These are phyloP conservation scores for Drosophila subquinaria DNA, from an alignment of 2,888 invertebrate species.

Conservation along the genomic window DNA sequence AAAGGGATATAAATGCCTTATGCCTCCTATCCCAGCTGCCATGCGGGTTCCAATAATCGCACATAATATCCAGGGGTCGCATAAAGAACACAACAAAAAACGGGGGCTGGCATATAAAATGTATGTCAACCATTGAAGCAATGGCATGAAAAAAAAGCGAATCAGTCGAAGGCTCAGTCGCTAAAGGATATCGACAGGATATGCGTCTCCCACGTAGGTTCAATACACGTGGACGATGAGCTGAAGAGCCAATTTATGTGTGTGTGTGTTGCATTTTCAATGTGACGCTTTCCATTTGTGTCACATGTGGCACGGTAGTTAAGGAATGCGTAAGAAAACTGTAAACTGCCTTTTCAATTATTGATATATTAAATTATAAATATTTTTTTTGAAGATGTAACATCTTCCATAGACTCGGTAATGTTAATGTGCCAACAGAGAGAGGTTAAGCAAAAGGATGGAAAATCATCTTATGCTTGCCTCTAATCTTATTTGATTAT, in stretches of 20 bases:
- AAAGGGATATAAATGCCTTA: conserved; percentile 62
- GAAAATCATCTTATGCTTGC: too few species aligned
- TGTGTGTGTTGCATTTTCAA: conserved; percentile 18
- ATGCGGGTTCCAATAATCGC: conserved; percentile 72
- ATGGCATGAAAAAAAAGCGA: conserved; percentile 43
- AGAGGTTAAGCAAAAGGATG: too few species aligned
- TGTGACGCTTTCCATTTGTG: conserved; percentile 61
- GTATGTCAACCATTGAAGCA: conserved; percentile 76
- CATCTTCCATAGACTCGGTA: too few species aligned
- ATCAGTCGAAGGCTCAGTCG: conserved; percentile 36
- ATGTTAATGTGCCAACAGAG: too few species aligned
- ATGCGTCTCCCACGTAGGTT: conserved; percentile 38
- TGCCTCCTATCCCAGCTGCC: conserved; percentile 61
- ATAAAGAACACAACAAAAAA: conserved; percentile 21
- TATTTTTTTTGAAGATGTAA: too few species aligned
- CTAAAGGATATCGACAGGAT: conserved; percentile 24
- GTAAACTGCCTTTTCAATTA: conserved; percentile 6
- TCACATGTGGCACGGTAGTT: conserved; percentile 27
- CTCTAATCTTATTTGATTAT: too few species aligned
- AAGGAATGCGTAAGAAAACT: not conserved
- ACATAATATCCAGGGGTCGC: conserved; percentile 57
- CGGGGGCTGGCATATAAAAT: conserved; percentile 66
- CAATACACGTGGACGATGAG: conserved; percentile 16
- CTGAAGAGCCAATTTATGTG: conserved; percentile 18
- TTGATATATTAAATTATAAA: not conserved